Base-by-base conservation (phyloP, 2,797 vertebrate genomes). In the Anguilla pacifica region DNA sequence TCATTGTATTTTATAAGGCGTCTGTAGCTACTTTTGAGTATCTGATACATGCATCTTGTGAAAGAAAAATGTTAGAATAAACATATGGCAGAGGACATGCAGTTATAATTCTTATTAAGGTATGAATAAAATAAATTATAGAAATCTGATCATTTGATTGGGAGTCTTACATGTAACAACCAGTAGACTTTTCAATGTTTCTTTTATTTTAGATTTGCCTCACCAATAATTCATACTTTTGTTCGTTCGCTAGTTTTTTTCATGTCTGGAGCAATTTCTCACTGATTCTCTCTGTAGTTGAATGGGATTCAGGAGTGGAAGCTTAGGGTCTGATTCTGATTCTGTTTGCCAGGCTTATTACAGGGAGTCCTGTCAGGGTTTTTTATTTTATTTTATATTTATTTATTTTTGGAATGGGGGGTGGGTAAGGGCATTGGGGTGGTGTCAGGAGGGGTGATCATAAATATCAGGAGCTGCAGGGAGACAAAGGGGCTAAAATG, bases 381-480 rank as follows among this genome's bases (percentile, higher is more conserved):
- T 91, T 82, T 92, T 89, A 84, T 53, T 89, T 3, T 72, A 17
- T 83, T 64, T 85, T 19, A n/a, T 81, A 28, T 51, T 46, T 82
- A 64, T 61, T 77, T 39, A 51, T 31, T 53, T 61, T 59, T 43
- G 46, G 53, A 35, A 51, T 74, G 55, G 61, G 88, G 84, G 85
- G 86, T 81, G 81, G 85, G 91, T 88, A 91, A 86, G 90, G 90
- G 89, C 93, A 94, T 92, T 94, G 95, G 96, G 96, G 95, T 94
- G 94, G 93, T 97, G 97, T 96, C 95, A 94, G 95, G 94, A 90
- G 94, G 94, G 95, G 94, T 93, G 95, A 97, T 97, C 94, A 96
- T 97, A 96, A 97, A 97, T 97, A 95, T 96, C 95, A 93, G 95
- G 95, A 97, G 92, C 96, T 97, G 97, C 95, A 94, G 96, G 96